Evolutionary conservation across 2,888 invertebrate genomes (phyloP).

Genomic region (Drosophila paucipuncta): DNA sequence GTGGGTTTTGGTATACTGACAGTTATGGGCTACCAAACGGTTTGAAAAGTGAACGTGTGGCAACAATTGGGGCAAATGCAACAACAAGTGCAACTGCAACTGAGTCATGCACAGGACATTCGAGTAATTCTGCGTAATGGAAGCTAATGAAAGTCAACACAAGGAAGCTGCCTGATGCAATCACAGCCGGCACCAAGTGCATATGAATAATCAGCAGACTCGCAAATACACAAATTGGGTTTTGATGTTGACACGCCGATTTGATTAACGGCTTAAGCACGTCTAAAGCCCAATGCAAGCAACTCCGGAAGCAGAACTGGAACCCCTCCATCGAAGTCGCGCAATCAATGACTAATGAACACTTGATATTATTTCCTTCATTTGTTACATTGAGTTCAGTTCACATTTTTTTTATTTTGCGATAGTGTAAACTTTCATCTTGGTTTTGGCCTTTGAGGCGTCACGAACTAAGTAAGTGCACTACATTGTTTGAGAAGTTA

Average conservation of each 20-base stretch:
- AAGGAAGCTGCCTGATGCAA: slow-evolving; percentile 10
- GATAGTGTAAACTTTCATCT: slow-evolving; percentile 47
- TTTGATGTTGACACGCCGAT: slow-evolving; percentile 68
- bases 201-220: slow-evolving; percentile 69
- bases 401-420: slow-evolving; percentile 26
- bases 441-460: slow-evolving; percentile 8
- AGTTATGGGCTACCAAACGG: slow-evolving; percentile 51
- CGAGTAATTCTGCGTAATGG: slow-evolving; percentile 65
- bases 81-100: slow-evolving; percentile 22
- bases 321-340: not conserved
- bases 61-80: slow-evolving; percentile 28
- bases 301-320: slow-evolving; percentile 28
- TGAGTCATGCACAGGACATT: slow-evolving; percentile 64
- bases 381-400: slow-evolving; percentile 16
- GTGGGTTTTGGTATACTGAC: slow-evolving; percentile 16
- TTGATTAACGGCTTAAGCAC: slow-evolving; percentile 51
- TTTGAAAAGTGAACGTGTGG: slow-evolving; percentile 55
- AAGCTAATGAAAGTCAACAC: slow-evolving; percentile 72
- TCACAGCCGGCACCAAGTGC: slow-evolving; percentile 34
- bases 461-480: slow-evolving; percentile 17
- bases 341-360: slow-evolving; percentile 68
- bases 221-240: slow-evolving; percentile 73
- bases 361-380: slow-evolving; percentile 13
- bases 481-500: slow-evolving; percentile 22
- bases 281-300: slow-evolving; percentile 12